phyloP scores from a whole-genome alignment of 2,113 vertebrate species.

The Scomber colias region DNA sequence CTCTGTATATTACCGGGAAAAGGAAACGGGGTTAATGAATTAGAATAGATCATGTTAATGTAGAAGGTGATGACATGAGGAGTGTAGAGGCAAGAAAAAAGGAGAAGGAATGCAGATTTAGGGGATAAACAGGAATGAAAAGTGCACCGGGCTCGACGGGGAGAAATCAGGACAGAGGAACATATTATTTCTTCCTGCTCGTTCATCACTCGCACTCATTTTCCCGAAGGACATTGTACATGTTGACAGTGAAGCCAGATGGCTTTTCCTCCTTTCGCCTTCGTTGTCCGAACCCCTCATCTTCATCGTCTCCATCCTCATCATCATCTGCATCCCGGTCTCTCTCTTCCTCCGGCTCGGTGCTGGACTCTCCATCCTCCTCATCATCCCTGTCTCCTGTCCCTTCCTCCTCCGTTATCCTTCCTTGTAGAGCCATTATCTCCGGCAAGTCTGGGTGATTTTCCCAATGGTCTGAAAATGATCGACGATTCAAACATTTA shows the following conservation, averaged over 20 bases:
- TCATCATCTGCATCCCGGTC: constrained; percentile 91
- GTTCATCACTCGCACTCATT: constrained; percentile 86
- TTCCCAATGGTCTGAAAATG: constrained; percentile 87
- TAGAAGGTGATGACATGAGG: constrained; percentile 19
- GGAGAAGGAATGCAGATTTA: constrained; percentile 44
- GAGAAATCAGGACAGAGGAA: constrained; percentile 26
- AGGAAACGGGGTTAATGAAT: constrained; percentile 2
- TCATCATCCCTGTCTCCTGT: constrained; percentile 74
- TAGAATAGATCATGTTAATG: constrained; percentile 34
- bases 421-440: constrained; percentile 85
- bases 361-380: constrained; percentile 89
- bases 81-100: constrained; percentile 30
- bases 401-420: constrained; percentile 71
- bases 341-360: constrained; percentile 90
- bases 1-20: constrained; percentile 44
- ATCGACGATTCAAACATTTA: constrained; percentile 21
- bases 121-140: constrained; percentile 36
- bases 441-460: constrained; percentile 88
- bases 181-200: constrained; percentile 19
- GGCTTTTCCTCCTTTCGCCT: constrained; percentile 55
- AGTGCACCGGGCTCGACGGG: constrained; percentile 19
- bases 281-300: constrained; percentile 65
- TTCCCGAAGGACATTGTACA: constrained; percentile 88
- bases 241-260: constrained; percentile 83
- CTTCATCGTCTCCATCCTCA: constrained; percentile 89